Percentiles rank a stretch among this genome's conserved stretches.
These are phyloP conservation scores for Cygnus buccinator DNA, from an alignment of 2,113 vertebrate genomes.

Conservation along the genomic window DNA sequence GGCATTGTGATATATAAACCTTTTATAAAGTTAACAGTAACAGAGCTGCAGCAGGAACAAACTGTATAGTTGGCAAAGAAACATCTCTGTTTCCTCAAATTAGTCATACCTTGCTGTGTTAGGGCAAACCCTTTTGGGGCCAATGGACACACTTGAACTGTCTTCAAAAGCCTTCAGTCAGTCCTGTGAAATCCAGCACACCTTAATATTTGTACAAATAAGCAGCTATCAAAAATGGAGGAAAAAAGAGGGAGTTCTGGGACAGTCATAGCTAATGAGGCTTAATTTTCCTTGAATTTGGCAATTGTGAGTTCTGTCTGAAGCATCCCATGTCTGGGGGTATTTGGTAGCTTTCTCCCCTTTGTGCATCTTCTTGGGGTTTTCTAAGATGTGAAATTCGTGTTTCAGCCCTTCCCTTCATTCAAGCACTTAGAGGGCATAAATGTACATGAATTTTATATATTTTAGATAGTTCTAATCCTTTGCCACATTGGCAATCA, in stretches of 20 bases:
- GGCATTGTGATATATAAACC: slow-evolving; percentile 17
- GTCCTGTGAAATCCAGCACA: background rate
- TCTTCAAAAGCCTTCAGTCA: background rate
- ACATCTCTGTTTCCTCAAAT: background rate
- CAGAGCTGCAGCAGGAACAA: slow-evolving; percentile 14
- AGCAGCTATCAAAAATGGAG: background rate
- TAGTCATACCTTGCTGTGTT: background rate
- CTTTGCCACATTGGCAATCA: background rate
- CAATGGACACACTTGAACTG: background rate
- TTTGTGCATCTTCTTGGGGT: background rate
- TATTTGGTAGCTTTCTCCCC: background rate
- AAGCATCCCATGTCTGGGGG: background rate
- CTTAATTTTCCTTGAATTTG: background rate
- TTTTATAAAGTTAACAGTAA: background rate
- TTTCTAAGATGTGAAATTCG: background rate
- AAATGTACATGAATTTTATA: background rate
- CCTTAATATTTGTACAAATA: background rate
- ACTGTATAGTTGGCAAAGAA: background rate
- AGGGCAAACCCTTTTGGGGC: background rate
- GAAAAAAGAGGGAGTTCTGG: background rate
- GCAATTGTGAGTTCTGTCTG: background rate
- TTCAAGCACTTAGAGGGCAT: background rate
- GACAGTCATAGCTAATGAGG: background rate
- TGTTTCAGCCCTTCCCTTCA: background rate
- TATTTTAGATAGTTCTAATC: background rate